Base-by-base conservation (phyloP, 1,140 invertebrate genomes). In the Trissolcus basalis region DNA sequence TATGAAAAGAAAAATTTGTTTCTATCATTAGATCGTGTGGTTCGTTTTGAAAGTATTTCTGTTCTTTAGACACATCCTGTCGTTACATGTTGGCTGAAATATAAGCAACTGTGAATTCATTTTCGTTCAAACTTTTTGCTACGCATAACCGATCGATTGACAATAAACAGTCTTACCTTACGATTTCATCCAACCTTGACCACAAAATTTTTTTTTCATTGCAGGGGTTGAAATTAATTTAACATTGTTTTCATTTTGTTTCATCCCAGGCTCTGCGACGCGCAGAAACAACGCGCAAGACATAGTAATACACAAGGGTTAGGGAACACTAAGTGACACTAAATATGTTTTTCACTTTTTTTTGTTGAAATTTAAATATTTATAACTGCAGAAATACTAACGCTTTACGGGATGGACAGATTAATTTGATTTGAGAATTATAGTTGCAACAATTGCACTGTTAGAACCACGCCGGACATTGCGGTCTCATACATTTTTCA, bases 401-500 rank as follows among this genome's bases (percentile, higher is more conserved):
- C 83, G 79, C 83, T 85, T 86, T 84, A 87, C 81, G 82, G 83
- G 82, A 85, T 87, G 87, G 86, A 87, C 85, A 87, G 85, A 86
- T 86, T 86, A 11, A 81, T 78, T 85, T 81, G 76, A 81, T 78
- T 85, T 81, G 76, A 65, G 73, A 81, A 78, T 27, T 27, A 71
- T 77, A 79, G 79, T 74, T 78, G 79, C 80, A 71, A 77, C 77
- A 77, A 80, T 82, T 79, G 77, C 73, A 79, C 77, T 78, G 77
- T 61, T 72, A 58, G 54, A 70, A 76, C 77, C 68, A 77, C 74
- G 19, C 1, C 19, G 6, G 78, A 80, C 68, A 75, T 72, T 67
- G 59, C 51, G 50, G 65, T 65, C 68, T 76, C 49, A 19, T 47
- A 16, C 43, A 48, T 51, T 27, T 27, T 27, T 27, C 19, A 27